phyloP scores from a whole-genome alignment of 1,140 invertebrate genomes.

The Drosophila sulfurigaster region DNA sequence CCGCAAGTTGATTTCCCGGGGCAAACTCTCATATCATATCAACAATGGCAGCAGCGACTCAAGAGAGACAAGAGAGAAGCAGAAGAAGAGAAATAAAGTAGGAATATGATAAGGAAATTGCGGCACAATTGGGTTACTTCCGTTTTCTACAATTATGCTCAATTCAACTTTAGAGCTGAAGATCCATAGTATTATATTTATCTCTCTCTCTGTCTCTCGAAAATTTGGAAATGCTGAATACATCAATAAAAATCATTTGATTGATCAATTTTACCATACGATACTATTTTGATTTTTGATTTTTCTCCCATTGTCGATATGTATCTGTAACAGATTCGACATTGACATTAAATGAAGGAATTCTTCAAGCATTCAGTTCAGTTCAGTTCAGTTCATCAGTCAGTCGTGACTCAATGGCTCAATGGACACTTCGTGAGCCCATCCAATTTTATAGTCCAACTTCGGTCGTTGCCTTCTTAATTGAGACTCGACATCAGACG shows the following conservation, averaged over 20 bases:
- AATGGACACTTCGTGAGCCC: conserved; percentile 47
- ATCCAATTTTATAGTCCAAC: conserved; percentile 51
- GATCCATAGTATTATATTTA: no score
- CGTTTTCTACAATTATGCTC: neutral
- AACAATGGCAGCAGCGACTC: conserved; percentile 19
- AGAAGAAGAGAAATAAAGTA: conserved; percentile 8
- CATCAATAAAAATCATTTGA: no score
- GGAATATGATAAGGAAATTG: conserved; percentile 24
- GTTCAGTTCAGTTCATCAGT: neutral
- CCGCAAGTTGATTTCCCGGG: conserved; percentile 44
- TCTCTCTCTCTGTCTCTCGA: no score
- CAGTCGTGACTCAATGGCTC: conserved; percentile 36
- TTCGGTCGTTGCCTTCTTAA: conserved; percentile 49
- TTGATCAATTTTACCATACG: no score
- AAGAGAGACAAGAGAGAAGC: no score
- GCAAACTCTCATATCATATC: conserved; percentile 10
- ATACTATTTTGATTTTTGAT: no score
- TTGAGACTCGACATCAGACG: conserved; percentile 23
- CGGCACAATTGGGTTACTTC: conserved; percentile 56
- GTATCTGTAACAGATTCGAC: conserved; percentile 28
- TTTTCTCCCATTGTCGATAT: no score
- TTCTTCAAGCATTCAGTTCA: conserved; percentile 9
- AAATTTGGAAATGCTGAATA: no score
- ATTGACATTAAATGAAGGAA: conserved; percentile 39
- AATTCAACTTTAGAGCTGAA: neutral